A percentile compares a stretch with the other conserved stretches of the same genome.
phyloP scores from a whole-genome alignment of 2,113 vertebrate genomes.

The Erythrocercus mccallii region DNA sequence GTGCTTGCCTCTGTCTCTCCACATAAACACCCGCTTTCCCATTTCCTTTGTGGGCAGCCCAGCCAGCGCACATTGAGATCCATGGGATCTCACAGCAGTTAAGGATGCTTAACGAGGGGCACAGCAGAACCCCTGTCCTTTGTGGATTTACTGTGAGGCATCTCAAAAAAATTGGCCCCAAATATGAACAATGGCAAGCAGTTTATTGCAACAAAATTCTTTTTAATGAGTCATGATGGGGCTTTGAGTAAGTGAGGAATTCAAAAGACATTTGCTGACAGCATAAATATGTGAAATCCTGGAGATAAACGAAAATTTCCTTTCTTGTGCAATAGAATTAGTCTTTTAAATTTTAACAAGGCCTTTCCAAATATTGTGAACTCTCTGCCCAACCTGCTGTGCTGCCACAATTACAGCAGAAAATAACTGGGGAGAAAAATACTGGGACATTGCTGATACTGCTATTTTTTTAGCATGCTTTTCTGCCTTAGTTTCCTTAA shows the following conservation, averaged over 20 bases:
- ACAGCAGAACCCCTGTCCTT: not conserved
- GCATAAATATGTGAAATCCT: slow-evolving; percentile 11
- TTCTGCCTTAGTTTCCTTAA: not conserved
- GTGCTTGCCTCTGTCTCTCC: not conserved
- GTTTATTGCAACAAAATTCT: not conserved
- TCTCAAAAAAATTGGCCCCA: not conserved
- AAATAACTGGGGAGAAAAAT: not conserved
- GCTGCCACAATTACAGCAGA: not conserved
- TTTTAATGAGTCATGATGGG: not conserved
- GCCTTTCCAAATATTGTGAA: slow-evolving; percentile 18
- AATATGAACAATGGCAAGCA: not conserved
- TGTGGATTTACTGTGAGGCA: not conserved
- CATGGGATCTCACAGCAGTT: too few species aligned
- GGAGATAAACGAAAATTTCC: slow-evolving; percentile 18
- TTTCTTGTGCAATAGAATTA: slow-evolving; percentile 31
- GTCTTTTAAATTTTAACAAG: not conserved
- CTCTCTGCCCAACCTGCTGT: not conserved
- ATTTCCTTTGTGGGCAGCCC: not conserved
- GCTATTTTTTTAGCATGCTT: not conserved
- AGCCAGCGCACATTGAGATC: rapidly evolving
- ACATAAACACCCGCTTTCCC: not conserved
- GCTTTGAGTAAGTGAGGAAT: not conserved
- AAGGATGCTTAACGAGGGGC: not conserved
- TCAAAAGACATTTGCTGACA: not conserved
- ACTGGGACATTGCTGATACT: not conserved